Evolutionary conservation across 1,140 invertebrate genomes (phyloP).

Genomic region (Pissodes strobi): DNA sequence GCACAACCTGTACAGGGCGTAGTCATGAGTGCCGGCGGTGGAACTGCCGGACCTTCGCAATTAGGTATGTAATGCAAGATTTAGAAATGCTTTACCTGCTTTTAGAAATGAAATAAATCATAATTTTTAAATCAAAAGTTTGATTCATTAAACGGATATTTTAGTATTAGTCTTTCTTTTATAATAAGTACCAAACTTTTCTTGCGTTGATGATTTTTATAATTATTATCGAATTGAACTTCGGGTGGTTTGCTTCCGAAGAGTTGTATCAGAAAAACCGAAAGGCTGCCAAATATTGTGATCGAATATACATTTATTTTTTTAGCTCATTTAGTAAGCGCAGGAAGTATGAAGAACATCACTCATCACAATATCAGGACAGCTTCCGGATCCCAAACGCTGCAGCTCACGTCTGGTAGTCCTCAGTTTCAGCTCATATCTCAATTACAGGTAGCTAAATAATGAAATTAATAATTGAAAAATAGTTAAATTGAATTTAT

Average conservation of each 20-base stretch:
- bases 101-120: too few relatives aligned
- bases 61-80: slow-evolving; percentile 62
- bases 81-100: slow-evolving; percentile 48
- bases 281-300: too few relatives aligned
- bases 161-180: too few relatives aligned
- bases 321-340: slow-evolving; percentile 67
- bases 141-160: too few relatives aligned
- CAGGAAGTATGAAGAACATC: slow-evolving; percentile 63
- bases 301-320: too few relatives aligned
- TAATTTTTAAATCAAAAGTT: too few relatives aligned
- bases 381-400: slow-evolving; percentile 32
- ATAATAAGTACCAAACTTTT: too few relatives aligned
- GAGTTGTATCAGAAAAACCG: too few relatives aligned
- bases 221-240: too few relatives aligned
- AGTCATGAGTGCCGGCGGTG: slow-evolving; percentile 54
- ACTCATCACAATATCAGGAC: slow-evolving; percentile 64
- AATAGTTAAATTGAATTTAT: background rate
- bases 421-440: slow-evolving; percentile 64
- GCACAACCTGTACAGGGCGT: slow-evolving; percentile 35
- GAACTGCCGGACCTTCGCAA: slow-evolving; percentile 31
- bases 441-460: slow-evolving; percentile 55
- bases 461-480: background rate
- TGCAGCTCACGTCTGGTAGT: slow-evolving; percentile 52
- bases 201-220: too few relatives aligned
- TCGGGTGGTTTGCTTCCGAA: too few relatives aligned